Conservation (phyloP, 35 echinoderm and acorn worm species). For the Apostichopus californicus region DNA sequence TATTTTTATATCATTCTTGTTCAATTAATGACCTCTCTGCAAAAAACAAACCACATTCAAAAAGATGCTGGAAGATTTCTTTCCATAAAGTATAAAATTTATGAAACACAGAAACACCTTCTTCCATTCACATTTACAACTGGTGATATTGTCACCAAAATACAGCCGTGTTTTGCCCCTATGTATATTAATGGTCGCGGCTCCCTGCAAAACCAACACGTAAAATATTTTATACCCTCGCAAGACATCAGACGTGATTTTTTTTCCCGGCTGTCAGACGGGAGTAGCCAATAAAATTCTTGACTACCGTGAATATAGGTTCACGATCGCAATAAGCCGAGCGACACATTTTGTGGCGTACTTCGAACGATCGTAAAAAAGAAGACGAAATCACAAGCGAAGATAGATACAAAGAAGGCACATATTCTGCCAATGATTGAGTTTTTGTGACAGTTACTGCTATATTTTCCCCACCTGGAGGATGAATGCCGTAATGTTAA, state of each 20-base stretch:
- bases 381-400: not conserved
- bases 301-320: not conserved
- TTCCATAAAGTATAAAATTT: too few relatives aligned
- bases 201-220: conserved; percentile 35
- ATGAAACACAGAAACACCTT: too few relatives aligned
- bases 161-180: not conserved
- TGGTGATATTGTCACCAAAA: not conserved
- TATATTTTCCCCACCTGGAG: conserved; percentile 9
- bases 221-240: conserved; percentile 23
- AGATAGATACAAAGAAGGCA: not conserved
- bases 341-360: not conserved
- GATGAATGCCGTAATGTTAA: conserved; percentile 11
- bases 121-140: not conserved
- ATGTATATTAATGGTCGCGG: not conserved
- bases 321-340: not conserved
- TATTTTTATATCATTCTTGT: too few relatives aligned
- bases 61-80: too few relatives aligned
- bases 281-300: conserved; percentile 7
- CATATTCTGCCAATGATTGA: not conserved
- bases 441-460: not conserved
- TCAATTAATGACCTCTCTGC: too few relatives aligned
- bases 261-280: not conserved
- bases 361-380: not conserved
- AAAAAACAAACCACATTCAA: too few relatives aligned
- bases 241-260: conserved; percentile 10